Evolutionary conservation across 2,113 vertebrate species (phyloP), one percentile per base, ranked within the genome.

Genomic region (Oncorhynchus masou): DNA sequence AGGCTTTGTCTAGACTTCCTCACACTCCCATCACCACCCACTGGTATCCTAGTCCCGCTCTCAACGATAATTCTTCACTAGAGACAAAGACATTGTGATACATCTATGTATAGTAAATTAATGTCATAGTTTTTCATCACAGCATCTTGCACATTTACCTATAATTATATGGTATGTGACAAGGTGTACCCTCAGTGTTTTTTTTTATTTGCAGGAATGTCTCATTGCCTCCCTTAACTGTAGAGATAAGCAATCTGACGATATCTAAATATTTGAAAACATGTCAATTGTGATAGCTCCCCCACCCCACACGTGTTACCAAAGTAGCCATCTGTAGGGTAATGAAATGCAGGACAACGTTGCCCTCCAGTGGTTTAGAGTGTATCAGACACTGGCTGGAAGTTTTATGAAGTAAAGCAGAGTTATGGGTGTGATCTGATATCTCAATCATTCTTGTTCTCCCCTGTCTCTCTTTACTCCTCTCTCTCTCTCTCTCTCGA

Each of bases 311-410:
- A 54, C 16, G 16, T 54, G 16, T 54, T 54, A 19, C 51, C 51
- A 19, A 54, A 5, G 51, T 5, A 54, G 19, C 51, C 16, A 19
- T 19, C 15, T 25, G 45, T 71, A 65, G 77, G 66, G 27, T 45
- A 59, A 20, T 0, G n/a, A 24, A 60, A 1, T 72, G 73, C 81
- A 90, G 85, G 70, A 73, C 90, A 89, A 90, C 88, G 91, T 79
- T 85, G 74, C 89, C 79, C 64, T 82, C 91, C 86, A 76, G 80
- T 90, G 92, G 91, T 68, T 15, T 12, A 12, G 54, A 16, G 7
- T 54, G 22, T 20, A 16, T 72, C 11, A 19, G 11, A 68, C 11
- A 2, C 29, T 31, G 13, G 66, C 6, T 9, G 15, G 29, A 45
- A 68, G 29, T 39, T 67, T 11, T 34, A 34, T 31, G 66, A 34